Conservation (phyloP, 2,113 vertebrate species). For the Dascyllus trimaculatus region DNA sequence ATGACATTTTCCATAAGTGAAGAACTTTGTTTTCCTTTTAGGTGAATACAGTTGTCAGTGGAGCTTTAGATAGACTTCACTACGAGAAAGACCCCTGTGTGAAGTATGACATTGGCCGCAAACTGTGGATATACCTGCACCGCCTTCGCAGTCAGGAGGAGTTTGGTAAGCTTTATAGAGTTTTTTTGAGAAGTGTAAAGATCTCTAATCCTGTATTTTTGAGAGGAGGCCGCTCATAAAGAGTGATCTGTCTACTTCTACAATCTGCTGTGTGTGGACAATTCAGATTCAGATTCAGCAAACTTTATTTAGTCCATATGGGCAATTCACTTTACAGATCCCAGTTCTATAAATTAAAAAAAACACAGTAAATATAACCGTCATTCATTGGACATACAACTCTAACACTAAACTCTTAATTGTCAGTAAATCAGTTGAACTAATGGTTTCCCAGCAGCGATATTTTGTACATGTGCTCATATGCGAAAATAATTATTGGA, state of each 20-base stretch:
- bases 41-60: slow-evolving; percentile 98
- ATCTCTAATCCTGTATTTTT: neutral
- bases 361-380: no score
- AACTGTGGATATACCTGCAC: slow-evolving; percentile 98
- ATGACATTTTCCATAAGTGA: neutral
- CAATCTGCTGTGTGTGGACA: no score
- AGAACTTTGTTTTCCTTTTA: slow-evolving; percentile 56
- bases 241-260: neutral
- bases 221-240: neutral
- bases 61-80: slow-evolving; percentile 94
- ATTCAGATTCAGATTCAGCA: no score
- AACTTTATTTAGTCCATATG: no score
- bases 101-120: slow-evolving; percentile 96
- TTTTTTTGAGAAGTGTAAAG: neutral
- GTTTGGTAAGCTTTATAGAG: slow-evolving; percentile 87
- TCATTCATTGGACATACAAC: no score
- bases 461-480: no score
- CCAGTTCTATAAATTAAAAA: no score
- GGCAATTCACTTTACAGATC: no score
- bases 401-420: no score
- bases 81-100: slow-evolving; percentile 99
- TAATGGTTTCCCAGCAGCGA: no score
- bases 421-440: no score
- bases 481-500: no score
- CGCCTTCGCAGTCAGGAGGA: slow-evolving; percentile 95